Percentiles rank a stretch among this genome's conserved stretches.
Evolutionary conservation across 2,797 vertebrate genomes (phyloP).

Genomic region (Gallinago stenura): DNA sequence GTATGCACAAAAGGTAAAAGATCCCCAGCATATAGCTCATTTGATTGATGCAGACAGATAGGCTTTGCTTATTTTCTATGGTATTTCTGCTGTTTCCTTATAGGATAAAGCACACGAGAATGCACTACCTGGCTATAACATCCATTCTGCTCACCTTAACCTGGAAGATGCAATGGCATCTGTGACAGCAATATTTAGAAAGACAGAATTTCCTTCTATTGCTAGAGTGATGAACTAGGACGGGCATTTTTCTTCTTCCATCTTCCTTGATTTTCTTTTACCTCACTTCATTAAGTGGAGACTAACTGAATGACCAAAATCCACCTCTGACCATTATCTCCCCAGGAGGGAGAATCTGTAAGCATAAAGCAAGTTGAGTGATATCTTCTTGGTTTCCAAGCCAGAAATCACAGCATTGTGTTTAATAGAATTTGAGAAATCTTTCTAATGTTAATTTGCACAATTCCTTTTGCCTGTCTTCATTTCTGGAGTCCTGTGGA

Average conservation of each 20-base stretch:
- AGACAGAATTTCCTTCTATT: background rate
- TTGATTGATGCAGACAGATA: background rate
- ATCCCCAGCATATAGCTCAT: background rate
- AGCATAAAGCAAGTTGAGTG: background rate
- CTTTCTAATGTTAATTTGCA: background rate
- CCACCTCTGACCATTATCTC: background rate
- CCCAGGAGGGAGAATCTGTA: background rate
- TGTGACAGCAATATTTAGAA: background rate
- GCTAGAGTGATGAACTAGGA: background rate
- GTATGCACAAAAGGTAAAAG: background rate
- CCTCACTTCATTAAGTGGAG: background rate
- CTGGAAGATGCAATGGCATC: background rate
- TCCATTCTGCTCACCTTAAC: background rate
- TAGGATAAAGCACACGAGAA: background rate
- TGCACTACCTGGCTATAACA: background rate
- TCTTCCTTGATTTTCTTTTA: background rate
- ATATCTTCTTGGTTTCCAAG: background rate
- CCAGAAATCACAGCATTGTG: background rate
- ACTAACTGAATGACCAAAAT: background rate
- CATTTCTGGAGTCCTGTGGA: background rate
- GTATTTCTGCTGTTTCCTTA: background rate
- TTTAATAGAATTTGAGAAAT: background rate
- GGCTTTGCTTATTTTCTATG: background rate
- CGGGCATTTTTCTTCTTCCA: background rate
- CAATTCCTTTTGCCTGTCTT: background rate